Base-by-base conservation (phyloP, 2,113 vertebrate species). In the Tupaia chinensis region DNA sequence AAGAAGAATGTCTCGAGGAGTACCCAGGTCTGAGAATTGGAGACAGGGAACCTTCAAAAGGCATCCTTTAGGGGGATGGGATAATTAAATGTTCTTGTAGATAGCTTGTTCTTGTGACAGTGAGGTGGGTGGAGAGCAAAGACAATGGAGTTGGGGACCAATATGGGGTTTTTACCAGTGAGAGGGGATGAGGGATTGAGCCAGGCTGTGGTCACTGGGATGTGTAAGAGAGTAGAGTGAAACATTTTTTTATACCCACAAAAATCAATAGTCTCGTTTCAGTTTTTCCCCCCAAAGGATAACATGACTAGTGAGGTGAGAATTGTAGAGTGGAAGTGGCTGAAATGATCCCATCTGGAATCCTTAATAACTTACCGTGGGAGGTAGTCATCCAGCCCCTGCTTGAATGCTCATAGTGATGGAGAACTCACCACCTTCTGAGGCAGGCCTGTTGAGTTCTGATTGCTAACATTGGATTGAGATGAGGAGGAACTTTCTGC, bases 271-370 rank as follows among this genome's bases (percentile, higher is more conserved):
- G n/a, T 83, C 73, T 93, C 5, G 9, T 74, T 86, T 54, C 72
- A 60, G 20, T 79, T 83, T 96, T 70, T 89, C n/a, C 65, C 83
- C n/a, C 65, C 83, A 77, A 91, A 60, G 22, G 25, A 25, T 63
- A 53, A 61, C 15, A 2, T 84, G 92, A 25, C 9, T 72, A 73
- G 29, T 56, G 53, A 87, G 68, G 63, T 25, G 20, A 32, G 44
- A 44, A 9, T 27, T 60, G 34, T 27, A 68, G 84, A 61, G 6
- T 56, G 23, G n/a, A 87, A 89, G 60, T 70, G 60, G 29, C 76
- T n/a, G 65, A 61, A 32, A 68, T 53, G 44, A 32, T 54, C 56
- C 79, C 15, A 53, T 17, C 29, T 34, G 34, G 83, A 77, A 69
- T 89, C 44, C 66, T 89, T 58, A 32, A 54, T 78, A 12, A 0